Evolutionary conservation across 2,888 invertebrate species (phyloP).

Genomic region (Caenorhabditis parvicauda): DNA sequence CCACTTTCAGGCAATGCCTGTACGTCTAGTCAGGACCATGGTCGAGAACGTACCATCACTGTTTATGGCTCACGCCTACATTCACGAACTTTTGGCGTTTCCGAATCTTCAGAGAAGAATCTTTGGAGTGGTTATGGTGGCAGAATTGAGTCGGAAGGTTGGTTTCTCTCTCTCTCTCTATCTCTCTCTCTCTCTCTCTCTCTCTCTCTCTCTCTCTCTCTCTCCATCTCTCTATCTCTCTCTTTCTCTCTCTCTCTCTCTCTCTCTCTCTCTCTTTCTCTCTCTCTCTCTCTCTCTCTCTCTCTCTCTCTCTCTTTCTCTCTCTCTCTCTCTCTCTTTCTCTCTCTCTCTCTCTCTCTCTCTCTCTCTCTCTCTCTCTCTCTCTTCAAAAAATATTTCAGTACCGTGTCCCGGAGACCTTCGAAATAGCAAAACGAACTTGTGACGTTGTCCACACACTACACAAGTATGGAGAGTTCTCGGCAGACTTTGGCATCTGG

Average conservation of each 20-base stretch:
- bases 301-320: too few species aligned
- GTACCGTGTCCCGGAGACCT: constrained; percentile 28
- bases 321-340: too few species aligned
- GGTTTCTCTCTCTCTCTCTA: too few species aligned
- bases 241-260: too few species aligned
- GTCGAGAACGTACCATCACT: constrained; percentile 35
- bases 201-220: too few species aligned
- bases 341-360: too few species aligned
- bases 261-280: too few species aligned
- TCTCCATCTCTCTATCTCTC: too few species aligned
- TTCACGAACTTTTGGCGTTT: constrained; percentile 22
- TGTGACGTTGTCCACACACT: constrained; percentile 30
- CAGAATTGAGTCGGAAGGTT: constrained; percentile 27
- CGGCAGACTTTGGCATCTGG: constrained; percentile 18
- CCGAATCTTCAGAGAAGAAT: constrained; percentile 27
- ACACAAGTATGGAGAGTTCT: constrained; percentile 22
- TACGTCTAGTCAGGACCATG: constrained; percentile 23
- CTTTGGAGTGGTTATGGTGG: constrained; percentile 23
- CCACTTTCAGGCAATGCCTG: constrained; percentile 22
- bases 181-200: too few species aligned
- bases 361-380: too few species aligned
- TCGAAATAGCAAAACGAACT: constrained; percentile 13
- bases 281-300: too few species aligned
- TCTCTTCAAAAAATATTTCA: too few species aligned
- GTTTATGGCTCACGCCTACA: constrained; percentile 16